A percentile compares a stretch with the other conserved stretches of the same genome.
These are phyloP conservation scores for Mimumesa dahlbomi DNA, from an alignment of 2,888 invertebrate genomes.

Conservation along the genomic window DNA sequence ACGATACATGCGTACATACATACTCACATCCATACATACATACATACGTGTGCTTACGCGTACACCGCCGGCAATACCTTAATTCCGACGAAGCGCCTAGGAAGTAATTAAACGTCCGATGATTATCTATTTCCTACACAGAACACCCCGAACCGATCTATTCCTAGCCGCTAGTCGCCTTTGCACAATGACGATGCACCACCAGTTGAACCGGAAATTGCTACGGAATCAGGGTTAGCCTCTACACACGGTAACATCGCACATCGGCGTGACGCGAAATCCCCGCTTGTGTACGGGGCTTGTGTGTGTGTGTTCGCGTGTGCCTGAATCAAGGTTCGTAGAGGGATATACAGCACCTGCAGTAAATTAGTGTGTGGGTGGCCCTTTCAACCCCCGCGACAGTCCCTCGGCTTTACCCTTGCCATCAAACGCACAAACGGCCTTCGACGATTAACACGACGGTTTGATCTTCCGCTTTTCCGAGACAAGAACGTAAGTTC, in stretches of 20 bases:
- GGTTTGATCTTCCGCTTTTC: constrained; percentile 61
- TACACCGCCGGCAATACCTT: constrained; percentile 45
- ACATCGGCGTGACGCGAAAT: constrained; percentile 39
- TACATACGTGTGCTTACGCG: constrained; percentile 41
- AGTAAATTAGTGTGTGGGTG: constrained; percentile 58
- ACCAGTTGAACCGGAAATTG: constrained; percentile 64
- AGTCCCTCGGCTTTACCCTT: constrained; percentile 9
- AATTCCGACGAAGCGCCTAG: constrained; percentile 52
- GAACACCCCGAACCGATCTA: constrained; percentile 16
- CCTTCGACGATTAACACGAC: constrained; percentile 55
- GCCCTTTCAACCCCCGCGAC: constrained; percentile 63
- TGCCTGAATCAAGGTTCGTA: constrained; percentile 7
- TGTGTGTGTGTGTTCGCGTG: constrained; percentile 3
- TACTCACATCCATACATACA: constrained; percentile 47
- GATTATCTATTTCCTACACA: constrained; percentile 68
- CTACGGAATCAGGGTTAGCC: constrained; percentile 61
- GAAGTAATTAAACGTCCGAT: constrained; percentile 68
- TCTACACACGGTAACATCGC: constrained; percentile 28
- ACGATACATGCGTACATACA: constrained; percentile 3
- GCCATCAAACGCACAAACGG: constrained; percentile 63
- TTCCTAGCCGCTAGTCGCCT: constrained; percentile 37
- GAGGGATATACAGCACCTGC: constrained; percentile 42
- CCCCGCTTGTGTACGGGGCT: constrained; percentile 23
- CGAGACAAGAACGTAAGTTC: constrained; percentile 43
- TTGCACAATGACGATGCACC: constrained; percentile 62